Evolutionary conservation across 2,113 vertebrate species (phyloP), one percentile per base, ranked within the genome.

Genomic region (Actenoides hombroni): DNA sequence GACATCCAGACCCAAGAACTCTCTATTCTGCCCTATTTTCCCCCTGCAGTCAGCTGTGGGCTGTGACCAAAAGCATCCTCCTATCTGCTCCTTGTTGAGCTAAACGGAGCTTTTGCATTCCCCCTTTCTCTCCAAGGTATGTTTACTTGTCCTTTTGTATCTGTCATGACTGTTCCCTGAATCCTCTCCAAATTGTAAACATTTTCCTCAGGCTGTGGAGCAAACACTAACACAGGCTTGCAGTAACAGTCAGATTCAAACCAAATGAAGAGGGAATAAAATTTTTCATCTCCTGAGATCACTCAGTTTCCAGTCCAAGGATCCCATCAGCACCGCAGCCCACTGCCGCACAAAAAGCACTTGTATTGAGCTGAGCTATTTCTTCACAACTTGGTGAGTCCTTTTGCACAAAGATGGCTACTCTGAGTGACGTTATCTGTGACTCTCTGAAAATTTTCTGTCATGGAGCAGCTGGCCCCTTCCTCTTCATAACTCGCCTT

Each of bases 151-250:
- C 80, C 76, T 92, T 83, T 79, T 67, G 15, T 78, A 90, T 93
- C 71, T 81, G 19, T 96, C 91, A 74, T 54, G 86, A 69, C 68
- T 90, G 71, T 86, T 95, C 77, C 86, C 60, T 77, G 91, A 94
- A 90, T 81, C 54, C 63, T 86, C 80, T 96, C 92, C 95, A 95
- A 93, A 88, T 21, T 86, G 86, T 94, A 88, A 95, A 81, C 25
- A 88, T 81, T 86, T 88, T 86, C 88, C 79, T 69, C 49, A 44
- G 83, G 82, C 90, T 83, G 79, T 2, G 6, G 85, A 90, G 85
- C 83, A 92, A 95, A 88, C 82, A 83, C 89, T 87, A 94, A 75
- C 90, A 59, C 28, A 33, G 80, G 64, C 61, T 86, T 95, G 83
- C 69, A 90, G 76, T 39, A 92, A 88, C 35, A 65, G 70, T 75